Percentiles rank a stretch among this genome's conserved stretches.
Conservation (phyloP, 2,113 vertebrate genomes). For the Numida meleagris region DNA sequence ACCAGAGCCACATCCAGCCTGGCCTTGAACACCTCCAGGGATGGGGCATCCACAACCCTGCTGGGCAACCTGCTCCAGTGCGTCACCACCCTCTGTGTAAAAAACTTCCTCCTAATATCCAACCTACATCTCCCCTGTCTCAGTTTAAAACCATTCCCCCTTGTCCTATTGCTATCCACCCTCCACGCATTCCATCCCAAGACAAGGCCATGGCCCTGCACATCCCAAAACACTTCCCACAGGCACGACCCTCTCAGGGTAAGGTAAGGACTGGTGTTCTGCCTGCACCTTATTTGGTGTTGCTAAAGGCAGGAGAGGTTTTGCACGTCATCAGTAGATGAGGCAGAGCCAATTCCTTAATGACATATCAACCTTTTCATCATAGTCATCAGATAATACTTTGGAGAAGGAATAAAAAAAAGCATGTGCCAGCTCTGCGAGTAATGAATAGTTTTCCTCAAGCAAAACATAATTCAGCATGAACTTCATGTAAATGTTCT, state of each 20-base stretch:
- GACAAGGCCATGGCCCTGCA: not conserved
- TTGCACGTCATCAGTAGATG: slow-evolving; percentile 18
- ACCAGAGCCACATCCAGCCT: no score
- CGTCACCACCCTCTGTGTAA: no score
- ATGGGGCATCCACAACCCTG: no score
- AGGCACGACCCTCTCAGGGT: not conserved
- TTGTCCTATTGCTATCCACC: no score
- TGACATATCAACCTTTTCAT: slow-evolving; percentile 61
- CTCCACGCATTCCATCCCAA: not conserved
- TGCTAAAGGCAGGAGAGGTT: slow-evolving; percentile 49
- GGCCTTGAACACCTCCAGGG: no score
- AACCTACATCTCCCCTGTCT: no score
- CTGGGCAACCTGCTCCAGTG: no score
- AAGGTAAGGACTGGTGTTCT: not conserved
- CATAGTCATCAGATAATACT: slow-evolving; percentile 42
- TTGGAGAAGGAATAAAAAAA: slow-evolving; percentile 50
- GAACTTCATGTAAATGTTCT: slow-evolving; percentile 55
- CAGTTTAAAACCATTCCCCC: no score
- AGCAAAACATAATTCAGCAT: slow-evolving; percentile 62
- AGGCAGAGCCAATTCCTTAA: slow-evolving; percentile 61
- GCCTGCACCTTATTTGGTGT: not conserved
- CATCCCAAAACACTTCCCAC: not conserved
- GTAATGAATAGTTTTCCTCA: slow-evolving; percentile 61
- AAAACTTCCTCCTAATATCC: no score
- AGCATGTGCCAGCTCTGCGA: slow-evolving; percentile 46